phyloP scores from a whole-genome alignment of 2,888 invertebrate genomes.

The Choristoneura rosaceana region DNA sequence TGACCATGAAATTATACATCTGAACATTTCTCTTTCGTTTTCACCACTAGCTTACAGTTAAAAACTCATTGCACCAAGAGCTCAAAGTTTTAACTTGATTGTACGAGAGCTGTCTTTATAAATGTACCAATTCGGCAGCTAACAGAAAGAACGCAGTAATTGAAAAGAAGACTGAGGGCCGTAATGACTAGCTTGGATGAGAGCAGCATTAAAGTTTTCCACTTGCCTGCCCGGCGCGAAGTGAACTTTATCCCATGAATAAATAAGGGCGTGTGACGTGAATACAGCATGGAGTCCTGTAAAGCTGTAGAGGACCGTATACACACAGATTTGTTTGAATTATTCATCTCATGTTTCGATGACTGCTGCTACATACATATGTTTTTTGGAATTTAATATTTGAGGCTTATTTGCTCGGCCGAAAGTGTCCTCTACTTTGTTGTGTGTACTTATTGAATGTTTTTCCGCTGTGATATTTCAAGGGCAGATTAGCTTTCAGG shows the following conservation, averaged over 20 bases:
- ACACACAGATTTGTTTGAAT: constrained; percentile 68
- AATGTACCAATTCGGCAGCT: constrained; percentile 27
- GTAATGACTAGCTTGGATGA: constrained; percentile 20
- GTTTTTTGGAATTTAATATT: constrained; percentile 44
- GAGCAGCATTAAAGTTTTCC: constrained; percentile 43
- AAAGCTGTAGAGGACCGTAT: constrained; percentile 51
- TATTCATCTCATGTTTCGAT: constrained; percentile 64
- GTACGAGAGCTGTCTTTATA: constrained; percentile 28
- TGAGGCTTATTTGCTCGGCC: constrained; percentile 5
- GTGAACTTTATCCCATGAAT: constrained; percentile 54
- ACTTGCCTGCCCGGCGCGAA: constrained; percentile 58
- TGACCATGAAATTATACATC: not conserved
- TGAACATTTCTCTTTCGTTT: no score
- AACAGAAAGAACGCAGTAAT: constrained; percentile 29
- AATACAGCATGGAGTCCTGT: constrained; percentile 44
- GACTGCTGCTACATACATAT: constrained; percentile 51
- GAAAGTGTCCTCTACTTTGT: not conserved
- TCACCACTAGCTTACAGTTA: not conserved
- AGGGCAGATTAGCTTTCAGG: not conserved
- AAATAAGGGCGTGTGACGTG: constrained; percentile 45
- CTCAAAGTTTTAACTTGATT: constrained; percentile 29
- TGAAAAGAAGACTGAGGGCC: constrained; percentile 34
- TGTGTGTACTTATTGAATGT: not conserved
- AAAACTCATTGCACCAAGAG: constrained; percentile 6
- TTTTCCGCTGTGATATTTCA: no score